A percentile compares a stretch with the other conserved stretches of the same genome.
phyloP scores from a whole-genome alignment of 2,888 invertebrate species.

The Dryococelus australis region DNA sequence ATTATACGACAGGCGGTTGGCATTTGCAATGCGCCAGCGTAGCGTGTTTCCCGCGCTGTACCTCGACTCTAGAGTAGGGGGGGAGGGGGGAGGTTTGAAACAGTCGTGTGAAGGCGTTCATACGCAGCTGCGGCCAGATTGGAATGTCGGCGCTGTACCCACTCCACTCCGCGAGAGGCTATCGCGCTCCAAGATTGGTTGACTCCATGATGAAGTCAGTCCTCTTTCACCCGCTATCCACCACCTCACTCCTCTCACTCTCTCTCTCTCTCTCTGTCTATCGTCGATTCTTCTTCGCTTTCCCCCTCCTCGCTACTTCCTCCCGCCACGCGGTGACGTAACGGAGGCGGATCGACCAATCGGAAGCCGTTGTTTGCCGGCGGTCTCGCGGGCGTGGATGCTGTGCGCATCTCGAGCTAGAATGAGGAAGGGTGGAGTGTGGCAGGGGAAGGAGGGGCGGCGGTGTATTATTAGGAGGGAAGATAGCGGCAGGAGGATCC shows the following conservation, averaged over 20 bases:
- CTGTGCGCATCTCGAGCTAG: not conserved
- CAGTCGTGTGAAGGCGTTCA: too few relatives aligned
- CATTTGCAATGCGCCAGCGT: too few relatives aligned
- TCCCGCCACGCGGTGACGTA: not conserved
- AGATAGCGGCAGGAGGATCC: not conserved
- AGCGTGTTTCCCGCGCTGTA: too few relatives aligned
- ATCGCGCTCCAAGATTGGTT: not conserved
- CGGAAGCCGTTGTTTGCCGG: not conserved
- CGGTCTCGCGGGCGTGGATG: not conserved
- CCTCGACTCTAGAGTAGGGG: not conserved
- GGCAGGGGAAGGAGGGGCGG: not conserved
- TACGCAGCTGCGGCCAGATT: not conserved
- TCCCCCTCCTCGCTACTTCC: too few relatives aligned
- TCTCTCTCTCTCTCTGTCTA: not conserved
- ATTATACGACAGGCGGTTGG: too few relatives aligned
- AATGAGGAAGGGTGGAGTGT: not conserved
- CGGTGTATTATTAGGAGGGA: not conserved
- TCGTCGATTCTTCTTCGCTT: not conserved
- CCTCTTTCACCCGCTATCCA: too few relatives aligned
- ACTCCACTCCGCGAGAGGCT: not conserved
- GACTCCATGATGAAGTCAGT: constrained; percentile 4
- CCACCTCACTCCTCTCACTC: too few relatives aligned
- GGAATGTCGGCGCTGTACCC: not conserved
- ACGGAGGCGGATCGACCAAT: not conserved
- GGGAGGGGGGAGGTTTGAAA: not conserved